Conservation (phyloP, 2,888 invertebrate species). For the Rutpela maculata region DNA sequence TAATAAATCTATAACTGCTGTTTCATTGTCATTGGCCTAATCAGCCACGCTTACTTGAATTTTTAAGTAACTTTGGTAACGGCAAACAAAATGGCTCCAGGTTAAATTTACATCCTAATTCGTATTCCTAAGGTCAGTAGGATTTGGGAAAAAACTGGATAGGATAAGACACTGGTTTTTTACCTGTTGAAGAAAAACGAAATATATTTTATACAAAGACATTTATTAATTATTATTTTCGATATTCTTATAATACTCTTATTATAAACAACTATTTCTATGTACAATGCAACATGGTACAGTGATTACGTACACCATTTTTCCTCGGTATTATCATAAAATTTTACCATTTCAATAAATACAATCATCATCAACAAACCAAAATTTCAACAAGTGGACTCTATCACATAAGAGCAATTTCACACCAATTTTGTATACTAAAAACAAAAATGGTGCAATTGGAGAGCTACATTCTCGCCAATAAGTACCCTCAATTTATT, state of each 20-base stretch:
- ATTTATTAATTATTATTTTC: constrained; percentile 74
- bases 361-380: constrained; percentile 64
- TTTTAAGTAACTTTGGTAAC: too few relatives aligned
- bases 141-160: too few relatives aligned
- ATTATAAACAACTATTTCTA: constrained; percentile 75
- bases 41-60: too few relatives aligned
- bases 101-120: too few relatives aligned
- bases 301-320: constrained; percentile 70
- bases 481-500: constrained; percentile 6
- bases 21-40: too few relatives aligned
- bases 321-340: constrained; percentile 65
- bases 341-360: constrained; percentile 64
- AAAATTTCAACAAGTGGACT: constrained; percentile 66
- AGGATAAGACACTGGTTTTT: too few relatives aligned
- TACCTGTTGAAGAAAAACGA: constrained; percentile 26
- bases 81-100: too few relatives aligned
- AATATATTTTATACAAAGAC: constrained; percentile 71
- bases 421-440: constrained; percentile 59
- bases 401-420: constrained; percentile 67
- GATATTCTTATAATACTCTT: constrained; percentile 74
- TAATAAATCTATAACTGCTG: too few relatives aligned
- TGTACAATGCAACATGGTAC: constrained; percentile 74
- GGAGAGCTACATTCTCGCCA: constrained; percentile 17
- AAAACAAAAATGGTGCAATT: constrained; percentile 37
- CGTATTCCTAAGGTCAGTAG: too few relatives aligned